These are phyloP conservation scores for Hypena proboscidalis DNA, from an alignment of 2,888 invertebrate genomes.

Conservation along the genomic window DNA sequence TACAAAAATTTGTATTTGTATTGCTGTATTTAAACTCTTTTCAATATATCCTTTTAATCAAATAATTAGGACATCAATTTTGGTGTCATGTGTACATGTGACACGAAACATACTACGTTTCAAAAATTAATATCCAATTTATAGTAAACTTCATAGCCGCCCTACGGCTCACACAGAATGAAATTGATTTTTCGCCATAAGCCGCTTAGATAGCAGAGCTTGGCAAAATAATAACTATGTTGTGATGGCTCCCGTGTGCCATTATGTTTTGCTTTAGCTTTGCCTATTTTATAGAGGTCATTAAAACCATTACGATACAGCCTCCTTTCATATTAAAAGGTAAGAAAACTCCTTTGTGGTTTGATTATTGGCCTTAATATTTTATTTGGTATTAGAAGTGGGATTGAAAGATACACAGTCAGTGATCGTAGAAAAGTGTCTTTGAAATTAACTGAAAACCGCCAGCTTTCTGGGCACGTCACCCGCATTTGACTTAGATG, in stretches of 20 bases:
- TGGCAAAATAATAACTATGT: slow-evolving; percentile 63
- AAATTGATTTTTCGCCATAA: slow-evolving; percentile 77
- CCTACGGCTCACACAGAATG: slow-evolving; percentile 59
- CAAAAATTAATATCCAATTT: background rate
- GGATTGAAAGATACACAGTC: too few species aligned
- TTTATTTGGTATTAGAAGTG: too few species aligned
- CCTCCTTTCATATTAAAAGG: too few species aligned
- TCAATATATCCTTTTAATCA: too few species aligned
- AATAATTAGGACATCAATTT: background rate
- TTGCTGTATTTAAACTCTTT: too few species aligned
- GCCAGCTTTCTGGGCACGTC: too few species aligned
- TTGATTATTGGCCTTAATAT: too few species aligned
- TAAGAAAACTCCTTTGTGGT: too few species aligned
- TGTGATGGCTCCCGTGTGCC: slow-evolving; percentile 32
- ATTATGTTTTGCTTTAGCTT: slow-evolving; percentile 3
- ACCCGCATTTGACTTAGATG: too few species aligned
- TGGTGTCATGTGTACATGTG: background rate
- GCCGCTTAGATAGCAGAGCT: slow-evolving; percentile 68
- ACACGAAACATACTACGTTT: background rate
- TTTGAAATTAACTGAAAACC: too few species aligned
- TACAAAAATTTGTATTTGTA: too few species aligned
- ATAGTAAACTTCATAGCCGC: slow-evolving; percentile 43
- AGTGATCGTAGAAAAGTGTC: too few species aligned
- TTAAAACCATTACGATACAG: background rate
- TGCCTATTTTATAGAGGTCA: slow-evolving; percentile 4